These are phyloP conservation scores for Liodrosophila aerea DNA, from an alignment of 2,888 invertebrate species.

Conservation along the genomic window DNA sequence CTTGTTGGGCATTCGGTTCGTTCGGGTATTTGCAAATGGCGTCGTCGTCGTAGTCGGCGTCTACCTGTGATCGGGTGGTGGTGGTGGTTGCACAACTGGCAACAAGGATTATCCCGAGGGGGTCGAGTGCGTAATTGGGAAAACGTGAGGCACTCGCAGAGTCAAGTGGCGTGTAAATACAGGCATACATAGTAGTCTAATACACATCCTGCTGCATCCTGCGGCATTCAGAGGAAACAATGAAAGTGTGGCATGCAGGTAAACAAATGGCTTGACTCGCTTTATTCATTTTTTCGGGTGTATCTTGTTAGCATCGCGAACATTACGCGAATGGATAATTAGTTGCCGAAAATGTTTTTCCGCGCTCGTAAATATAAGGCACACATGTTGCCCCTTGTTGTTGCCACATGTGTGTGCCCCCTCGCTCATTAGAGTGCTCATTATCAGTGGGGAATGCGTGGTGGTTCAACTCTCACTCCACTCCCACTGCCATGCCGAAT, in stretches of 20 bases:
- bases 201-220: conserved; percentile 41
- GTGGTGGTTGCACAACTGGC: conserved; percentile 6
- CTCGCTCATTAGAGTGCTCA: conserved; percentile 74
- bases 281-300: conserved; percentile 11
- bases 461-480: conserved; percentile 27
- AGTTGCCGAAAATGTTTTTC: conserved; percentile 80
- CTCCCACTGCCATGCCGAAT: conserved; percentile 35
- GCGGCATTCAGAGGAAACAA: conserved; percentile 32
- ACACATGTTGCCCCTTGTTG: conserved; percentile 75
- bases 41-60: too few relatives aligned
- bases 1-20: conserved; percentile 28
- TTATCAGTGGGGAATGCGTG: conserved; percentile 64
- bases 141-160: conserved; percentile 75
- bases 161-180: conserved; percentile 81
- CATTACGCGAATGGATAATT: conserved; percentile 80
- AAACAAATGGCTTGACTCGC: conserved; percentile 31
- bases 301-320: conserved; percentile 64
- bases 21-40: conserved; percentile 22
- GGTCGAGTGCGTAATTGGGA: conserved; percentile 59
- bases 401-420: conserved; percentile 52
- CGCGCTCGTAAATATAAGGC: conserved; percentile 79
- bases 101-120: conserved; percentile 29
- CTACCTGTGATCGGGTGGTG: conserved; percentile 8
- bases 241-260: conserved; percentile 22
- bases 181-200: conserved; percentile 18